Conservation (phyloP, 2,113 vertebrate species). For the Marcusenius ussheri region DNA sequence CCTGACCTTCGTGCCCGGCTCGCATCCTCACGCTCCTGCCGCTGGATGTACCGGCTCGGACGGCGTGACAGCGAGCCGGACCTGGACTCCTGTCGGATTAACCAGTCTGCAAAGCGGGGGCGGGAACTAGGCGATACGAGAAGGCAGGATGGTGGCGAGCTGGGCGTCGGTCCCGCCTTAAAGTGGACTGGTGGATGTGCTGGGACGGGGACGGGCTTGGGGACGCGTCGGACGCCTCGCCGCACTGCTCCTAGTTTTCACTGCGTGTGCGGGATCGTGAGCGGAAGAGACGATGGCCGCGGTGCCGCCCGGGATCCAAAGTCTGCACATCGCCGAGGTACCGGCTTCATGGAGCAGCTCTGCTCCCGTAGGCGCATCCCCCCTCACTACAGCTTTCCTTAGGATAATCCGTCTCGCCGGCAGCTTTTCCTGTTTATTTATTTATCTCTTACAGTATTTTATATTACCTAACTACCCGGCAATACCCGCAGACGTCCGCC, state of each 20-base stretch:
- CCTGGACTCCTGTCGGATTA: neutral
- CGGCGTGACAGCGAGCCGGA: neutral
- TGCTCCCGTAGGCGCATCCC: too few species aligned
- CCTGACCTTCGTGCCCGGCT: neutral
- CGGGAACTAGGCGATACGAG: neutral
- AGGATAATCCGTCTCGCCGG: neutral
- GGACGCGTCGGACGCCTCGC: neutral
- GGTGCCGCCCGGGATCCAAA: constrained; percentile 1
- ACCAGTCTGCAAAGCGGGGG: neutral
- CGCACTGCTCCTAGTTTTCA: neutral
- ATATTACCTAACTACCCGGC: neutral
- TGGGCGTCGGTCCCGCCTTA: constrained; percentile 4
- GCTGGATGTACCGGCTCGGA: neutral
- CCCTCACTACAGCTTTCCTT: neutral
- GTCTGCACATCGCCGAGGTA: constrained; percentile 20
- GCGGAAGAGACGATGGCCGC: constrained; percentile 7
- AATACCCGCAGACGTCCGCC: neutral
- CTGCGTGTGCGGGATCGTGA: neutral
- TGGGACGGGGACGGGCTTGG: neutral
- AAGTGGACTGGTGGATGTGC: neutral
- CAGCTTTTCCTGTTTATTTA: neutral
- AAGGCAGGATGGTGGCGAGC: neutral
- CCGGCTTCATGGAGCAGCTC: neutral
- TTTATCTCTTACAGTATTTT: neutral
- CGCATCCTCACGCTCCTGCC: neutral